Base-by-base conservation (phyloP, 1,140 invertebrate genomes). In the Drosophila kanapiae region DNA sequence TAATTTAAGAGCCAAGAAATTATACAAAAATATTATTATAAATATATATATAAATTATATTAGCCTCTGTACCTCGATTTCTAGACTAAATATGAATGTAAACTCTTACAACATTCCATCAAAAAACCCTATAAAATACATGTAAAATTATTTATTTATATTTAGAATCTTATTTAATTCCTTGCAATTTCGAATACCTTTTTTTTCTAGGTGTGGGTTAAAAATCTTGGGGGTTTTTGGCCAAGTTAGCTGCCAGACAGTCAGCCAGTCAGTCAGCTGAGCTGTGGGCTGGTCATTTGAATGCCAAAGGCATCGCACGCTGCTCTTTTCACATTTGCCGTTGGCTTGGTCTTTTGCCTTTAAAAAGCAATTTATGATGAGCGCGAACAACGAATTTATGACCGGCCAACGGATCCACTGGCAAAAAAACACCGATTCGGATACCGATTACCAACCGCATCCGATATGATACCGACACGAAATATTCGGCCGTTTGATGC, bases 351-450 rank as follows among this genome's bases (percentile, higher is more conserved):
- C 61, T 67, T 84, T 65, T 60, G 64, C 63, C 74, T 70, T 65
- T 85, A 86, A 86, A 87, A 82, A 51, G 63, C 78, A 67, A 87
- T 88, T 88, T 90, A 90, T 88, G 85, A 88, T 76, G 81, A 85
- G 83, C 79, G 83, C 80, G 57, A 88, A 83, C 75, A 71, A 71
- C 75, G 58, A 88, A 88, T 83, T 80, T 80, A 88, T 84, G 74
- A 63, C 68, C 80, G 69, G 51, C 56, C 59, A 47, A 59, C 56
- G 60, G 38, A 60, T 54, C 56, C 40, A 31, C 58, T 72, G 45
- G 40, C 59, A 38, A 23, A 40, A 23, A 40, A 58, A 53, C 47
- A 33, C 42, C 18, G 78, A 51, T 38, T 51, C 23, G 60, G 49
- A 16, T 62, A 77, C 33, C 61, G 54, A 61, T 42, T 42, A 49